Evolutionary conservation across 2,797 vertebrate genomes (phyloP).

Genomic region (Pampus argenteus): DNA sequence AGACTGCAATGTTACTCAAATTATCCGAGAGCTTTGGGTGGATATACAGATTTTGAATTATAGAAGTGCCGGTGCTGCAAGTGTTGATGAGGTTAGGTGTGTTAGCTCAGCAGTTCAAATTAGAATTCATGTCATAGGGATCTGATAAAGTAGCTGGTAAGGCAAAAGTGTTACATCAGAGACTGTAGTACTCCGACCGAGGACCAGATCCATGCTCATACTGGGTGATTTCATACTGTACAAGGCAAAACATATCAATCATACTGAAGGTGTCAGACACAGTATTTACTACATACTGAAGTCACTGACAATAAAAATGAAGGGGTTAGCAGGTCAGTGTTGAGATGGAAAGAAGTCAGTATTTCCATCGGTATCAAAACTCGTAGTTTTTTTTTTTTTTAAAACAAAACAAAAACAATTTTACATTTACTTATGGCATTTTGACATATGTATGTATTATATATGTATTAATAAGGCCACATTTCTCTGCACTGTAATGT

Average conservation of each 20-base stretch:
- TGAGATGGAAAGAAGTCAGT: background rate
- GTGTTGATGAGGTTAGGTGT: background rate
- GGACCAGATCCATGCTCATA: background rate
- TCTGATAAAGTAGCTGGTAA: background rate
- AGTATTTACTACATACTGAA: background rate
- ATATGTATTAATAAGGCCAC: background rate
- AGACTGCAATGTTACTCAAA: constrained; percentile 18
- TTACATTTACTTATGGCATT: background rate
- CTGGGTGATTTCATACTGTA: constrained; percentile 4
- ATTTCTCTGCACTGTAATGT: background rate
- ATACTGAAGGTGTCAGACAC: background rate
- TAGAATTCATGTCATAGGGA: constrained; percentile 11
- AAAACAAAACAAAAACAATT: too few species aligned
- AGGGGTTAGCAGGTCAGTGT: background rate
- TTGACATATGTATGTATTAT: background rate
- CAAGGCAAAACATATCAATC: constrained; percentile 16
- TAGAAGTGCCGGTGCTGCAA: background rate
- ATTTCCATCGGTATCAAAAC: background rate
- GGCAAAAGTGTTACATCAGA: constrained; percentile 11
- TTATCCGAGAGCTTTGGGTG: background rate
- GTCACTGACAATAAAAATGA: background rate
- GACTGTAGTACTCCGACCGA: background rate
- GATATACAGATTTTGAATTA: background rate
- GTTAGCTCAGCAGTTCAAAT: constrained; percentile 3
- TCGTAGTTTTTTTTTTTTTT: background rate